Percentiles rank a stretch among this genome's conserved stretches.
phyloP scores from a whole-genome alignment of 2,888 invertebrate species.

The Lasiommata megera region DNA sequence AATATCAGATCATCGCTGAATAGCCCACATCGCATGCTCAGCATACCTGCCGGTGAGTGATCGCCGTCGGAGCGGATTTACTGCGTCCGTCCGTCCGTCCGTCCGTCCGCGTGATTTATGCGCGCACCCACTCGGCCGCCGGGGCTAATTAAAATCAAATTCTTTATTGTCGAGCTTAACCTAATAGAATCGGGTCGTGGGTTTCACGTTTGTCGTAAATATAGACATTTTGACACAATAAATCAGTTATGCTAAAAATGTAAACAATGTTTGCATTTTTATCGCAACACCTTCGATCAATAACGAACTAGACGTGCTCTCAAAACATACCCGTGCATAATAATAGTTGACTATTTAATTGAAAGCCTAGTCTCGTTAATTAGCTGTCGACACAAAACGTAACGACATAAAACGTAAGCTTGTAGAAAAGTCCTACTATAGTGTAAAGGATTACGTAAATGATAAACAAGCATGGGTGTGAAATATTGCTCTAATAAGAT shows the following conservation, averaged over 20 bases:
- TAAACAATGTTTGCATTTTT: background rate
- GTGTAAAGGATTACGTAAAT: too few relatives aligned
- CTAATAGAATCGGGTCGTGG: conserved; percentile 10
- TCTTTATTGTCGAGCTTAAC: conserved; percentile 33
- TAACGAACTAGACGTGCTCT: too few relatives aligned
- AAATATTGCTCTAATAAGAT: too few relatives aligned
- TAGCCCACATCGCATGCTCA: conserved; percentile 8
- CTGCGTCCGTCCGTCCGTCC: conserved; percentile 46
- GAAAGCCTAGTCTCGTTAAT: too few relatives aligned
- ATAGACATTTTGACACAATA: conserved; percentile 1
- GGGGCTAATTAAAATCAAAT: conserved; percentile 44
- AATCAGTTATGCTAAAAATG: background rate
- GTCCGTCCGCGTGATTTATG: conserved; percentile 57
- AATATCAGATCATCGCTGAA: background rate
- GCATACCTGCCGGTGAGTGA: conserved; percentile 47
- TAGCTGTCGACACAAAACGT: too few relatives aligned
- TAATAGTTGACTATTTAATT: too few relatives aligned
- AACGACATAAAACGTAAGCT: too few relatives aligned
- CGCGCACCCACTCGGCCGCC: conserved; percentile 45
- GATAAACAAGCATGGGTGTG: too few relatives aligned
- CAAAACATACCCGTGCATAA: too few relatives aligned
- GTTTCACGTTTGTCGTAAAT: conserved; percentile 4
- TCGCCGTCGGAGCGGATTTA: conserved; percentile 60
- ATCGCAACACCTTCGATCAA: too few relatives aligned
- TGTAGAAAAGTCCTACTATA: too few relatives aligned